These are phyloP conservation scores for Marasmarcha lunaedactyla DNA, from an alignment of 2,888 invertebrate genomes.

Conservation along the genomic window DNA sequence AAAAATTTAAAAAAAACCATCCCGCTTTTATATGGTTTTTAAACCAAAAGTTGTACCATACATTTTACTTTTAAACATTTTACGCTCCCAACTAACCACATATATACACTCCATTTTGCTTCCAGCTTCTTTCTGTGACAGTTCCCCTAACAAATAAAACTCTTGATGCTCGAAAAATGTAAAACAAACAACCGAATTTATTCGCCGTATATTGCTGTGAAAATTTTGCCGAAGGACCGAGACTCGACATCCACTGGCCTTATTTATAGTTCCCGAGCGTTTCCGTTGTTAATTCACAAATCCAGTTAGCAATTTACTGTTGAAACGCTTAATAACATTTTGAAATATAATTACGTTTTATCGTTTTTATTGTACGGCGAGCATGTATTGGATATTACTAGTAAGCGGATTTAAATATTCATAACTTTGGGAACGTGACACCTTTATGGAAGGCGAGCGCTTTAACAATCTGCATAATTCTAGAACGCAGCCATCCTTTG, in stretches of 20 bases:
- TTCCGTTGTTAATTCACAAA: conserved; percentile 1
- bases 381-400: conserved; percentile 4
- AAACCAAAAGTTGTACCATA: too few relatives aligned
- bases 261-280: background rate
- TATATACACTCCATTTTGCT: too few relatives aligned
- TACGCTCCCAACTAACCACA: too few relatives aligned
- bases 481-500: background rate
- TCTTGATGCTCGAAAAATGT: background rate
- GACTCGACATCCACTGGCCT: background rate
- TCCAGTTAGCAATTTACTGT: conserved; percentile 1
- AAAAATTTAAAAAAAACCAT: too few relatives aligned
- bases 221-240: background rate
- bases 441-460: conserved; percentile 5
- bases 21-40: too few relatives aligned
- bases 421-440: conserved; percentile 4
- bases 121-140: too few relatives aligned
- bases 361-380: conserved; percentile 1
- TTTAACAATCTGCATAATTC: conserved; percentile 26
- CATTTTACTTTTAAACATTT: too few relatives aligned
- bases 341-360: conserved; percentile 1
- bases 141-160: too few relatives aligned
- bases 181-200: background rate
- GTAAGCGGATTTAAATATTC: conserved; percentile 7
- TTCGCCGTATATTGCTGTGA: background rate
- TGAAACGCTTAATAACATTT: conserved; percentile 1